These are phyloP conservation scores for Sebastes vulpes DNA, from an alignment of 2,797 vertebrate species.

Conservation along the genomic window DNA sequence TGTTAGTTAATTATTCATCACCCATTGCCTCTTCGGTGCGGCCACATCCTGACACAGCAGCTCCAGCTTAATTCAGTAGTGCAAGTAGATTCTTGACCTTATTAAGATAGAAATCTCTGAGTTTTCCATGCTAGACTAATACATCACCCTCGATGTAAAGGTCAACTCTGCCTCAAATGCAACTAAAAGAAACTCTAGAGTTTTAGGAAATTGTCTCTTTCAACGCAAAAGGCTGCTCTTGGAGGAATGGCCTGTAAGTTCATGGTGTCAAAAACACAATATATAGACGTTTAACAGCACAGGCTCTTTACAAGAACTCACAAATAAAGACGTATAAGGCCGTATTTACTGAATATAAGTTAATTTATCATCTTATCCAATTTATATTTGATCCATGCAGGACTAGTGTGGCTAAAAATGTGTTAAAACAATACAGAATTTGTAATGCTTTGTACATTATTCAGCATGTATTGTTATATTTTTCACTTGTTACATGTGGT, in stretches of 20 bases:
- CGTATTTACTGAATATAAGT: not conserved
- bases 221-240: not conserved
- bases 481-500: too few relatives aligned
- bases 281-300: not conserved
- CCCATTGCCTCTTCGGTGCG: not conserved
- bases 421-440: too few relatives aligned
- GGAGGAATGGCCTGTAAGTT: not conserved
- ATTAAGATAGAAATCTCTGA: conserved; percentile 12
- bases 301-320: not conserved
- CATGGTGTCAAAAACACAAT: not conserved
- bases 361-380: not conserved
- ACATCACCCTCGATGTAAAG: conserved; percentile 1
- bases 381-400: too few relatives aligned
- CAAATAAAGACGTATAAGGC: not conserved
- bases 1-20: not conserved
- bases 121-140: conserved; percentile 1
- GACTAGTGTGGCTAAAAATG: too few relatives aligned
- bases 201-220: not conserved
- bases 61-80: conserved; percentile 23
- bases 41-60: not conserved
- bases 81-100: conserved; percentile 35
- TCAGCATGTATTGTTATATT: too few relatives aligned
- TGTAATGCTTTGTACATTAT: too few relatives aligned
- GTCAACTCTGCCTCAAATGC: conserved; percentile 31
- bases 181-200: not conserved